A percentile compares a stretch with the other conserved stretches of the same genome.
phyloP scores from a whole-genome alignment of 30 jellyfish, hydroid and myxozoan species.

The Pelagia noctiluca region DNA sequence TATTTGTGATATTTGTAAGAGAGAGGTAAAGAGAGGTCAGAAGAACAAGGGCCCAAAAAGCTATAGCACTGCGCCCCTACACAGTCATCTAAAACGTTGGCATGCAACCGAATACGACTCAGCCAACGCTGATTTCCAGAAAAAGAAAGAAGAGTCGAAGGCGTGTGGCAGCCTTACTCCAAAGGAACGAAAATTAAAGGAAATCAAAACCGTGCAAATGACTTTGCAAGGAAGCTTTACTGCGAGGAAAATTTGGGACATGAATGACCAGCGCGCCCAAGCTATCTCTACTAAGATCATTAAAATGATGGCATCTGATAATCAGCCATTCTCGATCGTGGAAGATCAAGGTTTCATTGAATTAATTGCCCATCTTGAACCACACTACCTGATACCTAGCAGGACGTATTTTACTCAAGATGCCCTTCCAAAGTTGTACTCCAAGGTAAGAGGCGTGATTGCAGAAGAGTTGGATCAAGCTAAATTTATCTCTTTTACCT shows the following conservation, averaged over 20 bases:
- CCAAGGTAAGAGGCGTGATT: conserved; percentile 31
- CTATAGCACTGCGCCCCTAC: conserved; percentile 72
- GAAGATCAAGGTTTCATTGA: too few species aligned
- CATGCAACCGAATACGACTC: conserved; percentile 44
- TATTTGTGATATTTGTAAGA: conserved; percentile 38
- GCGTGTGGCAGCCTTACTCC: too few species aligned
- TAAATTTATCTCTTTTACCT: conserved; percentile 59
- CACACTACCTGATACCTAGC: conserved; percentile 68
- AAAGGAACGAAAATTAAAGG: conserved; percentile 47
- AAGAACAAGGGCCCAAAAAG: too few species aligned
- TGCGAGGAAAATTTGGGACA: conserved; percentile 57
- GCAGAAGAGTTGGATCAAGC: conserved; percentile 60
- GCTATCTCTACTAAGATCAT: conserved; percentile 35
- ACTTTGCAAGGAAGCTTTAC: conserved; percentile 31
- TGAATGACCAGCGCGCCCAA: conserved; percentile 22
- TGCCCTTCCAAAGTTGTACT: too few species aligned
- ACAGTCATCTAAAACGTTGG: conserved; percentile 57
- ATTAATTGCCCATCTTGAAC: too few species aligned
- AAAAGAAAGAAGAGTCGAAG: conserved; percentile 12
- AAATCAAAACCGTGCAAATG: conserved; percentile 37
- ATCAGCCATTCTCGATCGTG: too few species aligned
- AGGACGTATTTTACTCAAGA: too few species aligned
- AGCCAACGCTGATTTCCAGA: conserved; percentile 43
- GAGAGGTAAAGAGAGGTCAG: conserved; percentile 56
- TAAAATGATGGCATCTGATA: too few species aligned